Evolutionary conservation across 2,113 vertebrate species (phyloP), one percentile per base, ranked within the genome.

Genomic region (Trogon surrucura): DNA sequence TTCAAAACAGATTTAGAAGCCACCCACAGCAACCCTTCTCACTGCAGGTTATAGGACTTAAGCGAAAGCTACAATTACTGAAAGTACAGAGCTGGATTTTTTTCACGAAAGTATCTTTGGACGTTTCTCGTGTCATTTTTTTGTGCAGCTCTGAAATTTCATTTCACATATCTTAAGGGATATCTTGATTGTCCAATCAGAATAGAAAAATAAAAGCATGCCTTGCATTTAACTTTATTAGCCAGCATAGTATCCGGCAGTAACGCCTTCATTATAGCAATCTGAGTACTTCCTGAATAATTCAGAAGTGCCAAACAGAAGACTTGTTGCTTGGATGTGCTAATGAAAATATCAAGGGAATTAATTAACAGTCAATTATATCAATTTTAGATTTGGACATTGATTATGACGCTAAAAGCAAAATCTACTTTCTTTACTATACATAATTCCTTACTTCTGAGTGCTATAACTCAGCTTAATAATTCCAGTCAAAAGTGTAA

Each of bases 351-450:
- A 98, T 98, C 98, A 98, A 98, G 98, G 98, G 98, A 99, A 99
- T 99, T 99, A 99, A 99, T 99, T 99, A 98, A 98, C 98, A 98
- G 98, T 99, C 98, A 98, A 98, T 99, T 98, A 98, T 98, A 98
- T 98, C 98, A 98, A 98, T 98, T 98, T 98, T 97, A 97, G 94
- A 96, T 98, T 98, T 96, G 95, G 98, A 98, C 98, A 97, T 98
- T 98, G 98, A 99, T 98, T 98, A 96, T 91, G 96, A 97, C 1
- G 70, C 92, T 93, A 95, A 97, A 96, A 98, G 97, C 92, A 97
- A 97, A 98, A 98, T 98, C 92, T 96, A 60, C 92, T 38, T 95
- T 90, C 88, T 95, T 80, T 94, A 60, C 75, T 82, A 44, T 54
- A 94, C 51, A 65, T 77, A 74, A 79, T 88, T 75, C 45, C 66